These are phyloP conservation scores for Polyommatus icarus DNA, from an alignment of 2,888 invertebrate genomes.

Conservation along the genomic window DNA sequence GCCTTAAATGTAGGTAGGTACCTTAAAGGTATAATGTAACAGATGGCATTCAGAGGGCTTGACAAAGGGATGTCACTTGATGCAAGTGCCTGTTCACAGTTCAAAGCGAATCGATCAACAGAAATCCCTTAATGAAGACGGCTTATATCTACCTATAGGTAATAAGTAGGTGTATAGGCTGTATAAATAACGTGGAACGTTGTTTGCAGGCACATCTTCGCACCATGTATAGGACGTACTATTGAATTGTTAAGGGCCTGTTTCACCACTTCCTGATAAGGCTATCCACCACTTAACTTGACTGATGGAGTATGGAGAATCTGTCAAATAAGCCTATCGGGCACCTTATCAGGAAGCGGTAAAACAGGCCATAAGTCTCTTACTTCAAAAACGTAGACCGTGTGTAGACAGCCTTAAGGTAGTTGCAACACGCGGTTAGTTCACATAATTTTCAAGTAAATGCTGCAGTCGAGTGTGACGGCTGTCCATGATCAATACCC, in stretches of 20 bases:
- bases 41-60: background rate
- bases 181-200: background rate
- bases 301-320: too few relatives aligned
- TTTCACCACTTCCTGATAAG: too few relatives aligned
- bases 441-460: slow-evolving; percentile 7
- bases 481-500: slow-evolving; percentile 12
- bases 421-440: background rate
- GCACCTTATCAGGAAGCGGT: too few relatives aligned
- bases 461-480: background rate
- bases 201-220: too few relatives aligned
- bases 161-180: background rate
- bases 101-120: background rate
- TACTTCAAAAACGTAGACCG: too few relatives aligned
- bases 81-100: slow-evolving; percentile 11
- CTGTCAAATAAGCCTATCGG: too few relatives aligned
- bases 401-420: too few relatives aligned
- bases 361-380: too few relatives aligned
- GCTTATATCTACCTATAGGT: background rate
- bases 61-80: background rate
- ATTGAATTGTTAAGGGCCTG: too few relatives aligned
- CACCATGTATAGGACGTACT: too few relatives aligned
- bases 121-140: background rate
- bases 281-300: too few relatives aligned
- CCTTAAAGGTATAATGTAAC: background rate
- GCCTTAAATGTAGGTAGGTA: too few relatives aligned